Evolutionary conservation across 1,140 invertebrate genomes (phyloP), one percentile per base, ranked within the genome.

Genomic region (Papilio polyxenes): DNA sequence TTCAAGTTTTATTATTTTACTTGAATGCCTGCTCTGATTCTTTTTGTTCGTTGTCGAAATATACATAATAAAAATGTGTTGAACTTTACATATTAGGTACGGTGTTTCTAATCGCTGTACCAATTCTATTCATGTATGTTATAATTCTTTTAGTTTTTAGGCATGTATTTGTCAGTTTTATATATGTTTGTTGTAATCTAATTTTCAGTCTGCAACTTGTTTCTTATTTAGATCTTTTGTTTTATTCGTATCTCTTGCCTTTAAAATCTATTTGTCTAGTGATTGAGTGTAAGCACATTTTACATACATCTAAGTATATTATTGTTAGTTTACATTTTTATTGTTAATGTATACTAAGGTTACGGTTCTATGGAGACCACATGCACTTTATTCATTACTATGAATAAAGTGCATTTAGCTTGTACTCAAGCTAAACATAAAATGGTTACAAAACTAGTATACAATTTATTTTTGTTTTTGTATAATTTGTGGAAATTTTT

Each of bases 151-250:
- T 56, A 56, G 53, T 56, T 59, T 59, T 59, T 20, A 59, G 17
- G 56, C 56, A 59, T 59, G 56, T 59, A 59, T 9, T 59, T 59
- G 56, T 59, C n/a, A 59, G 56, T 59, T 59, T 59, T 20, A 59
- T 59, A 59, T n/a, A 17, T 59, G 56, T 59, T 53, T 59, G 56
- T 59, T 53, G 51, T 53, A 53, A 0, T 15, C 51, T 0, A 17
- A 53, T 53, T 17, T 51, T 53, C 17, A 51, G 15, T 51, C 11
- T 51, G 49, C 17, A 17, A 17, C 15, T 17, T 6, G 15, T 17
- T 59, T 20, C 17, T 59, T 59, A 20, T 7, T 20, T 59, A 59
- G 56, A 59, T 59, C 0, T 59, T 20, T 59, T 59, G n/a, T 59
- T 20, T 4, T 20, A 59, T 59, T 44, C 23, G 23, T 31, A 31